Conservation (phyloP, 1,140 invertebrate species). For the Drosophila ogumai region DNA sequence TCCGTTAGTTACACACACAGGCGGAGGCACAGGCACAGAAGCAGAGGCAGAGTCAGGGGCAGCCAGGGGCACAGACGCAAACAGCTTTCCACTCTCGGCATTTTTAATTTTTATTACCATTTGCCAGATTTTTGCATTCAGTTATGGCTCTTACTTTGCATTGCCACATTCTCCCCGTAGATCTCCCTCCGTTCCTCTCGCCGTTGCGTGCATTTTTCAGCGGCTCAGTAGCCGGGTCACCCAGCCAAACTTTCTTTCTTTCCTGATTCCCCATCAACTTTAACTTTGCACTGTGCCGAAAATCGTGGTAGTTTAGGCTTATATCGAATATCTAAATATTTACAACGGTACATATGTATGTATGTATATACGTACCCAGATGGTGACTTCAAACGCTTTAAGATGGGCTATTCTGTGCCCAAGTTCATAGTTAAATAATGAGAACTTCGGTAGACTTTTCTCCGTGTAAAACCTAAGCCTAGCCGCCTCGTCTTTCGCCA, state of each 20-base stretch:
- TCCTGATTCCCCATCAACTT: conserved; percentile 47
- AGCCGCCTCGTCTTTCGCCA: conserved; percentile 65
- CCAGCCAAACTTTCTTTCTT: conserved; percentile 75
- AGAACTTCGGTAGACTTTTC: background rate
- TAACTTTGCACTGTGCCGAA: conserved; percentile 11
- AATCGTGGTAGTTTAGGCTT: accelerated
- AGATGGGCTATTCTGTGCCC: too few relatives aligned
- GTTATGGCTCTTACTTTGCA: conserved; percentile 78
- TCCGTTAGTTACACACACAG: conserved; percentile 72
- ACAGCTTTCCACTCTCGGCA: conserved; percentile 66
- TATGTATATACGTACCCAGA: too few relatives aligned
- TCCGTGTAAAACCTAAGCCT: conserved; percentile 32
- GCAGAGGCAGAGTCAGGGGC: background rate
- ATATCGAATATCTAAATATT: too few relatives aligned
- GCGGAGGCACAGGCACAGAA: background rate
- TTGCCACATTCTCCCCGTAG: conserved; percentile 56
- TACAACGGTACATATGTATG: too few relatives aligned
- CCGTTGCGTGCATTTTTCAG: conserved; percentile 69
- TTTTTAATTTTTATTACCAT: conserved; percentile 82
- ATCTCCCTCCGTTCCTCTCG: conserved; percentile 25
- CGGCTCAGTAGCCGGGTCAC: conserved; percentile 77
- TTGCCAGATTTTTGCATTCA: conserved; percentile 75
- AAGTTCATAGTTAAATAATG: background rate
- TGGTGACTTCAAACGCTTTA: background rate
- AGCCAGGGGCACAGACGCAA: conserved; percentile 2